These are phyloP conservation scores for Cygnus atratus DNA, from an alignment of 2,113 vertebrate species.

Conservation along the genomic window DNA sequence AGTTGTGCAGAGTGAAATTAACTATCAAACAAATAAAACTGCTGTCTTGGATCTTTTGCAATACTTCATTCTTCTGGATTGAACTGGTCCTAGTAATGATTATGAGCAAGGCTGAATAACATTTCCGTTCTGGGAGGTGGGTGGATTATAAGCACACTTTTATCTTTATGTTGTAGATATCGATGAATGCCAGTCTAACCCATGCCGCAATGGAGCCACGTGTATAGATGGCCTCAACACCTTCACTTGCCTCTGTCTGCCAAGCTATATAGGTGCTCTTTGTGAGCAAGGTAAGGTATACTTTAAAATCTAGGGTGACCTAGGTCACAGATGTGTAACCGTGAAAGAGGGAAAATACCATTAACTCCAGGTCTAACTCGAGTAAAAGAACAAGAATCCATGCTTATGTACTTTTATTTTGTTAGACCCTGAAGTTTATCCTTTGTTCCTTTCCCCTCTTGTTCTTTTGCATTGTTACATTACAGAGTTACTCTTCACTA, in stretches of 20 bases:
- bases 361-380: neutral
- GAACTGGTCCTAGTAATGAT: neutral
- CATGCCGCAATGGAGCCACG: constrained; percentile 92
- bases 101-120: neutral
- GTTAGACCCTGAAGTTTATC: neutral
- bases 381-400: neutral
- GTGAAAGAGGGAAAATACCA: neutral
- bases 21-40: neutral
- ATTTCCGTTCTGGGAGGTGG: neutral
- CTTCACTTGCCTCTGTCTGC: constrained; percentile 90
- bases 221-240: constrained; percentile 89
- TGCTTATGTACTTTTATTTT: neutral
- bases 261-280: constrained; percentile 88
- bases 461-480: neutral
- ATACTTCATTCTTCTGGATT: neutral
- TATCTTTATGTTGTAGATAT: constrained; percentile 79
- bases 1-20: neutral
- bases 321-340: neutral
- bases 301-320: neutral
- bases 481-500: neutral
- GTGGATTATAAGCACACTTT: neutral
- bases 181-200: constrained; percentile 95
- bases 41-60: neutral
- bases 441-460: neutral
- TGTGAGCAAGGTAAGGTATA: constrained; percentile 91